A percentile compares a stretch with the other conserved stretches of the same genome.
These are phyloP conservation scores for Xanthorhoe spadicearia DNA, from an alignment of 2,888 invertebrate species.

Conservation along the genomic window DNA sequence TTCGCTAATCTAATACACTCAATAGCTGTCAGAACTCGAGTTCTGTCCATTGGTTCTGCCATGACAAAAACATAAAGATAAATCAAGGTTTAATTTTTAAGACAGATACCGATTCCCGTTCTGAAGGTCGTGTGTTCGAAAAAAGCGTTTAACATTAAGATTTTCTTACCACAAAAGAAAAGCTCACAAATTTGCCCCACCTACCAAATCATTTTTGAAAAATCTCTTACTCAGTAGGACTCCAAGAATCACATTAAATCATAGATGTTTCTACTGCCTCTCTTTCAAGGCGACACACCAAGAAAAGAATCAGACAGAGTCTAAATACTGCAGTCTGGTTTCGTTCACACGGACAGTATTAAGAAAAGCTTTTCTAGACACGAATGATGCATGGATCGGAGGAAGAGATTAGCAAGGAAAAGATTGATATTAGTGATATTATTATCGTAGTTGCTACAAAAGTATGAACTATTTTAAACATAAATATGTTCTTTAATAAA, in stretches of 20 bases:
- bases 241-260: too few species aligned
- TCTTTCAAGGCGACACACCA: too few species aligned
- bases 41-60: constrained; percentile 3
- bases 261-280: too few species aligned
- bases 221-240: too few species aligned
- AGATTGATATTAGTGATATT: constrained; percentile 11
- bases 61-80: constrained; percentile 4
- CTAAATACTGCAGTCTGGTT: constrained; percentile 16
- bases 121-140: too few species aligned
- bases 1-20: constrained; percentile 1
- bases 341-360: constrained; percentile 24
- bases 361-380: constrained; percentile 19
- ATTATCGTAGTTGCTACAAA: background rate
- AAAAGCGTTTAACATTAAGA: too few species aligned
- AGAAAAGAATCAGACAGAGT: too few species aligned
- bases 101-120: too few species aligned
- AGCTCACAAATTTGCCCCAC: too few species aligned
- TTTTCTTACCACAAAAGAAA: too few species aligned
- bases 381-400: constrained; percentile 28
- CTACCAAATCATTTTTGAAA: too few species aligned
- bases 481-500: background rate
- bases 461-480: background rate
- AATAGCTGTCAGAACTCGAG: constrained; percentile 18
- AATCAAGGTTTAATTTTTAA: constrained; percentile 14
- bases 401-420: constrained; percentile 23